Evolutionary conservation across 2,888 invertebrate genomes (phyloP).

Genomic region (Acholoe squamosa): DNA sequence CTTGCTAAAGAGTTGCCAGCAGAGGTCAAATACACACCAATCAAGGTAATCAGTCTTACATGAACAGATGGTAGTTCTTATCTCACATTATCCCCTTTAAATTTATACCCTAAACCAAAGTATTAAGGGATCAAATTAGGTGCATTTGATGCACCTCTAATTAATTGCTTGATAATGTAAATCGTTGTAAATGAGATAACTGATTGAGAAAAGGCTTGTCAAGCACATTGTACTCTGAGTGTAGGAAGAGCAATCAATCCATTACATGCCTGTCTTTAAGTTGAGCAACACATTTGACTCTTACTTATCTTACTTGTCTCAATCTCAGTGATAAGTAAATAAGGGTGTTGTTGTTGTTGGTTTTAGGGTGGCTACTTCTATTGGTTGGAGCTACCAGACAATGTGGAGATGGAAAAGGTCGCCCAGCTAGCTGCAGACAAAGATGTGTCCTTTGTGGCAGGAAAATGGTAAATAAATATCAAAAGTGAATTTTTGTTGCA

Average conservation of each 20-base stretch:
- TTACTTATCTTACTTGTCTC: too few species aligned
- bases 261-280: too few species aligned
- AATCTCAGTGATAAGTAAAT: too few species aligned
- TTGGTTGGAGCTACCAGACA: constrained; percentile 86
- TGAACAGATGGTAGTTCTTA: background rate
- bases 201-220: background rate
- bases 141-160: background rate
- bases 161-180: background rate
- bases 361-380: constrained; percentile 86
- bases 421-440: constrained; percentile 56
- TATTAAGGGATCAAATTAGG: background rate
- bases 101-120: background rate
- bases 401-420: constrained; percentile 70
- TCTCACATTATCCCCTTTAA: background rate
- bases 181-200: background rate
- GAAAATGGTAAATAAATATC: background rate
- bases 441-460: background rate
- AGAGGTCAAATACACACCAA: background rate
- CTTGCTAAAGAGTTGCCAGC: background rate
- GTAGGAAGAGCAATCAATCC: background rate
- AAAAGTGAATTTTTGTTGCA: background rate
- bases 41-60: background rate
- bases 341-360: constrained; percentile 81
- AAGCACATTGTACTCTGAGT: background rate
- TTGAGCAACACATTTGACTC: too few species aligned